Evolutionary conservation across 1,140 invertebrate genomes (phyloP), one percentile per base, ranked within the genome.

Genomic region (Protaetia brevitarsis): DNA sequence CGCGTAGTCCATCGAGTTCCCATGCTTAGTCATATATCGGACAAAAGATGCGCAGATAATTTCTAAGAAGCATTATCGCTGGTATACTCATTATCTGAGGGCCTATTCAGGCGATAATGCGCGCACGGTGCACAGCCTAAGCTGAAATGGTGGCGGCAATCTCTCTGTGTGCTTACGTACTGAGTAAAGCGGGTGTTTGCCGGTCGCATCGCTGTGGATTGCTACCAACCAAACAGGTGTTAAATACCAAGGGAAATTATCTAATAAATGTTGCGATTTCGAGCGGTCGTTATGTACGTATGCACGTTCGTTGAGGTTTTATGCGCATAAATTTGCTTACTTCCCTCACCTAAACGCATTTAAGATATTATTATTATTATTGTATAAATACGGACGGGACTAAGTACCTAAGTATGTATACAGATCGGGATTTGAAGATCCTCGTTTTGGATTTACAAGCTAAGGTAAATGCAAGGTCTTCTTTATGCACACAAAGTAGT

Each of bases 11-110:
- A 51, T 51, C n/a, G 41, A 23, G 41, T 51, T 51, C 41, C 41
- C 41, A 51, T 51, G 41, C 41, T 51, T 51, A 51, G 41, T 51
- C 41, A 51, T 51, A 51, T 51, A 51, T 51, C 6, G 41, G 41
- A 51, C 41, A 51, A 51, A 51, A 51, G 41, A 51, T 51, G 21
- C 41, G 41, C 41, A 23, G 19, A 23, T 51, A 51, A 51, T 51
- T 51, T 51, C 41, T 51, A 51, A 51, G 41, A 51, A 51, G 41
- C 41, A 51, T 51, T 51, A 51, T 51, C 41, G 19, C 11, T 23
- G 10, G 41, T 23, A 51, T 51, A 16, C 41, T 51, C 41, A 51
- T 51, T 51, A 51, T 51, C 16, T 23, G 16, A 21, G 41, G 19
- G 41, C n/a, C 41, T 51, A 23, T 51, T 51, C 41, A 51, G 16